Base-by-base conservation (phyloP, 2,113 vertebrate genomes). In the Ornithorhynchus anatinus region DNA sequence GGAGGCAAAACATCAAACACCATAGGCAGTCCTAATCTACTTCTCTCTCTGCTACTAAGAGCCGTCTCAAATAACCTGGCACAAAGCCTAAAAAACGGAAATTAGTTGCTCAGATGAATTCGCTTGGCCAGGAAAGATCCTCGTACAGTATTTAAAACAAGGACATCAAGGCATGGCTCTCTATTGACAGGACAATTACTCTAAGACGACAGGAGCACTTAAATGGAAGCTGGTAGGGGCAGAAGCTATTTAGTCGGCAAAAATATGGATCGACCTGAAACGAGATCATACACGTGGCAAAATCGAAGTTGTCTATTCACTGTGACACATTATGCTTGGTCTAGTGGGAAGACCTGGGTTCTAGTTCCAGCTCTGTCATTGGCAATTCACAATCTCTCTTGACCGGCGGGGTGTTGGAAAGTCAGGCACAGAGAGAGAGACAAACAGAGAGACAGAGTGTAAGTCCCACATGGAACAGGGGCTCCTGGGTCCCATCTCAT, bases 51-150 rank as follows among this genome's bases (percentile, higher is more conserved):
- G 44, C 63, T 79, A 81, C 79, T 57, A 62, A 33, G 0, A 29
- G 54, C 33, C 67, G 67, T 74, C 44, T 81, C 25, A 1, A 48
- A 86, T 22, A 7, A 6, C 33, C 61, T 89, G 85, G 84, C 70
- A 56, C 6, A 7, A 77, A 82, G 80, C 65, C 84, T 59, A 10
- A 60, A 77, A 77, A 81, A 57, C 12, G 38, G 62, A 84, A 88
- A 89, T 84, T 48, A 82, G 39, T 63, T 75, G 59, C 72, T 86
- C 44, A 75, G 75, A 87, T 79, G 79, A 85, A 90, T 82, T 86
- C 70, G 54, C 43, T 60, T 69, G 53, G 62, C 67, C 72, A 80
- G 52, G 54, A 59, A 53, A 70, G n/a, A 83, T 51, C 51, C 25
- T 75, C 7, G 1, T 27, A 63, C 53, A 60, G 51, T 85, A 82